Conservation (phyloP, 2,113 vertebrate genomes). For the Glareola pratincola region DNA sequence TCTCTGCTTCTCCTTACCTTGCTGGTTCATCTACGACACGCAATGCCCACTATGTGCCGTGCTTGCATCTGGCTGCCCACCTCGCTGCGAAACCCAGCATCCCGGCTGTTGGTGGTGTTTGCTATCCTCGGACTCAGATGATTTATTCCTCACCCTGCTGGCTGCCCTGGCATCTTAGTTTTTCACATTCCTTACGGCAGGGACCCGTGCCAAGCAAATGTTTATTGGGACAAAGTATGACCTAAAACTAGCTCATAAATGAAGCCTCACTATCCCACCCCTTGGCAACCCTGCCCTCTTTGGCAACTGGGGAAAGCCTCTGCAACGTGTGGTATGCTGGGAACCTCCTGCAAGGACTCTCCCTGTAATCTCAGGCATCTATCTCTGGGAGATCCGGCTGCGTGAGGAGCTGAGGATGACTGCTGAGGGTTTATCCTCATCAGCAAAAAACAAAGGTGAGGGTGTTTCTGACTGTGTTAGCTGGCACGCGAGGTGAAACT, state of each 20-base stretch:
- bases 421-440: not conserved
- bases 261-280: not conserved
- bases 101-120: not conserved
- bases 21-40: accelerated
- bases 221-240: not conserved
- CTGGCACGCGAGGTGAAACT: not conserved
- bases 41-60: not conserved
- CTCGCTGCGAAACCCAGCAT: not conserved
- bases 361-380: not conserved
- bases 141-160: not conserved
- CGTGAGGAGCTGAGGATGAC: not conserved
- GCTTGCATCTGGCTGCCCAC: not conserved
- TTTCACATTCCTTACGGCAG: not conserved
- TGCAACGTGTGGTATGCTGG: not conserved
- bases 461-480: not conserved
- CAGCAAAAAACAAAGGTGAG: not conserved
- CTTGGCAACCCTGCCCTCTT: not conserved
- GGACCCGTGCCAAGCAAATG: not conserved
- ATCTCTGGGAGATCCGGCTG: not conserved
- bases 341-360: constrained; percentile 6
- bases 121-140: not conserved
- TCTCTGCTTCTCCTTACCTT: not conserved
- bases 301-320: constrained; percentile 26
- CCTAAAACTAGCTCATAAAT: not conserved
- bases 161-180: not conserved